These are phyloP conservation scores for Corynorhinus townsendii DNA, from an alignment of 2,113 vertebrate genomes.

Conservation along the genomic window DNA sequence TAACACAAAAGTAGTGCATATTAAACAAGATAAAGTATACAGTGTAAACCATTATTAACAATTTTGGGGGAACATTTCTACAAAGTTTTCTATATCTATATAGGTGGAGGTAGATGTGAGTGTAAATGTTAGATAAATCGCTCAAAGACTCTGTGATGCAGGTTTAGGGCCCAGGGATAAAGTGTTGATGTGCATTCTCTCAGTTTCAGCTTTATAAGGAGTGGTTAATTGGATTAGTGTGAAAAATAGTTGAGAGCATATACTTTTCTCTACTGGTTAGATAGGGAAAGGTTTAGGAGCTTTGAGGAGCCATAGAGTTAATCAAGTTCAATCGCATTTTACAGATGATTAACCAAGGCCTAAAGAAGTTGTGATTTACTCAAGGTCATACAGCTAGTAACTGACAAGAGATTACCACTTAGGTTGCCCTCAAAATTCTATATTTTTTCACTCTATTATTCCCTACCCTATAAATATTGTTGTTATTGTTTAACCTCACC, in stretches of 20 bases:
- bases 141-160: not conserved
- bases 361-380: not conserved
- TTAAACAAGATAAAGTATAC: not conserved
- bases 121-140: not conserved
- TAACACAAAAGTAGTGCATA: not conserved
- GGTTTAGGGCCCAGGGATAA: not conserved
- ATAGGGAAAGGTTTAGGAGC: not conserved
- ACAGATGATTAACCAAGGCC: not conserved
- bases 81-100: not conserved
- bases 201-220: not conserved
- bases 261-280: constrained; percentile 11
- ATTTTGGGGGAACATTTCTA: not conserved
- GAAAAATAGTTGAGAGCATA: not conserved
- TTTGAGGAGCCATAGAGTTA: not conserved
- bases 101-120: not conserved
- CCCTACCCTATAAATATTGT: not conserved
- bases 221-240: not conserved
- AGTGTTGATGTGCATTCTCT: not conserved
- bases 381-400: not conserved
- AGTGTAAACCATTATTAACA: not conserved
- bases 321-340: not conserved
- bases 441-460: not conserved
- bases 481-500: not conserved
- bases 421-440: not conserved
- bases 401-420: not conserved